Base-by-base conservation (phyloP, 1,140 invertebrate species). In the Andrena cerasifolii region DNA sequence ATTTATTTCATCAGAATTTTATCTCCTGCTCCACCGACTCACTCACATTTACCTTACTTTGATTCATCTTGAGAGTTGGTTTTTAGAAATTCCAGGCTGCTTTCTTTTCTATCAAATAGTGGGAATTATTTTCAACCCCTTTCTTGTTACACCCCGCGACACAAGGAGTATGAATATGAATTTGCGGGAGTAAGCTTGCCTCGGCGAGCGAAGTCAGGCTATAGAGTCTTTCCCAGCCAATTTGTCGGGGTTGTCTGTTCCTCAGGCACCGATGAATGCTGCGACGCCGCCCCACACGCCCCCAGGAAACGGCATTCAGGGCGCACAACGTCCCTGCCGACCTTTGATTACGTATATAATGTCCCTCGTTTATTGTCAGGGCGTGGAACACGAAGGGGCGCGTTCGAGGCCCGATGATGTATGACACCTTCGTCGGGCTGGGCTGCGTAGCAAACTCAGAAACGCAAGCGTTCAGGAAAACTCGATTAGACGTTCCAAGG, bases 361-460 rank as follows among this genome's bases (percentile, higher is more conserved):
- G 81, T 78, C 75, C 79, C 85, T 79, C 80, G 73, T 87, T 88
- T 87, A 89, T 89, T 83, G 82, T 88, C 49, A 70, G 78, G 84
- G 86, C 78, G 82, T 84, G 85, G 83, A 77, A 66, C 45, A 16
- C 10, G 33, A 66, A 74, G 62, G 51, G 54, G 68, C 53, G 33
- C 56, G 49, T 77, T n/a, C 26, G 62, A 40, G 26, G 26, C 24
- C 18, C 24, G 21, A 65, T 86, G 84, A 85, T 81, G 53, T 61
- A 85, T 79, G 24, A 40, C 56, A 59, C 24, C 72, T 62, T 45
- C 36, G 49, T 59, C 40, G 73, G 74, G 40, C 47, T 31, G 14
- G 14, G 21, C 21, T 18, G 2, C 62, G 33, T n/a, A 70, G 43
- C 31, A 53, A 43, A 3, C 6, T 40, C 28, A 26, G 61, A 61